A percentile compares a stretch with the other conserved stretches of the same genome.
Evolutionary conservation across 2,888 invertebrate genomes (phyloP).

Genomic region (Agrochola lota): DNA sequence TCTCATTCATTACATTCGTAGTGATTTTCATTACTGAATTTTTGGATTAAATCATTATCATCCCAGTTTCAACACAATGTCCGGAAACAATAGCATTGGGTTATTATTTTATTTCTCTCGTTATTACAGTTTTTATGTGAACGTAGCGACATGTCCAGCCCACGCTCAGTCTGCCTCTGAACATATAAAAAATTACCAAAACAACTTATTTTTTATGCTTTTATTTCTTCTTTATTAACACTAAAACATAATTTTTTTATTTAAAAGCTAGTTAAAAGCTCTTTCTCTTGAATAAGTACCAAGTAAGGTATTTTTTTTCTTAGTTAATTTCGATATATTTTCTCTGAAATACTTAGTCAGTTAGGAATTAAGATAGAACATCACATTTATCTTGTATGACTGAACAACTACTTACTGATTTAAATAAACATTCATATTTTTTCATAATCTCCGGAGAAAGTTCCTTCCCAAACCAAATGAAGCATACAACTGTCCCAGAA

Average conservation of each 20-base stretch:
- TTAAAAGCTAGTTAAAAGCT: neutral
- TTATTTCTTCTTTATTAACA: slow-evolving; percentile 2
- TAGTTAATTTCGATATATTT: neutral
- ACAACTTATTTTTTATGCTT: slow-evolving; percentile 12
- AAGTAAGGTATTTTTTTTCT: neutral
- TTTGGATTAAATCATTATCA: neutral
- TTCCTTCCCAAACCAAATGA: neutral
- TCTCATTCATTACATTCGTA: neutral
- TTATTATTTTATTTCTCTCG: slow-evolving; percentile 15
- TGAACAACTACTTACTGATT: neutral
- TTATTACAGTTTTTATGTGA: slow-evolving; percentile 35
- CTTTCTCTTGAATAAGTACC: neutral
- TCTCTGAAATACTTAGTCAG: too few species aligned
- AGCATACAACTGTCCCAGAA: neutral
- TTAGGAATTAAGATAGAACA: neutral
- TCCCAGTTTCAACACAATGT: neutral
- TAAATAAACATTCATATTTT: neutral
- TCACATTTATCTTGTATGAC: too few species aligned
- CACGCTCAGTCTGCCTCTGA: slow-evolving; percentile 14
- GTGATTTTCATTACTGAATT: neutral
- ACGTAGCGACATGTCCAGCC: slow-evolving; percentile 2
- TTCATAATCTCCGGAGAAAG: neutral
- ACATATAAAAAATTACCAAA: slow-evolving; percentile 24
- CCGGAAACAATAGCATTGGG: slow-evolving; percentile 17
- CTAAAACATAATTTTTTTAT: neutral